Percentiles rank a stretch among this genome's conserved stretches.
phyloP scores from a whole-genome alignment of 37 sponge, comb jelly and placozoan genomes.

The Cliona cf. orientalis region DNA sequence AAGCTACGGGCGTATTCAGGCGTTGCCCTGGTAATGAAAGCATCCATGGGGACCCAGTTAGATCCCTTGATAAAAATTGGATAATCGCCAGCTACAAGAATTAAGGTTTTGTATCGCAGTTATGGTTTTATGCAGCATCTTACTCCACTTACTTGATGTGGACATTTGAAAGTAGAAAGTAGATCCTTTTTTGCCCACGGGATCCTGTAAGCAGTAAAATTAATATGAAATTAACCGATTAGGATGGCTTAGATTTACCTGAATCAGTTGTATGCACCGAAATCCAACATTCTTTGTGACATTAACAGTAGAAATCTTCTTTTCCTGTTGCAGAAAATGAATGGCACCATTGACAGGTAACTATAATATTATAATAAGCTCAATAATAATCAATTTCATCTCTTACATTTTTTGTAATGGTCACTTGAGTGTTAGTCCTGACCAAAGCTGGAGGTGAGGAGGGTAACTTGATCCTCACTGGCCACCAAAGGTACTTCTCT shows the following conservation, averaged over 20 bases:
- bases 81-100: conserved; percentile 19
- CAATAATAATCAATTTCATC: no score
- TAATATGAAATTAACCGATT: no score
- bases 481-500: conserved; percentile 51
- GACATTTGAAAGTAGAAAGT: conserved; percentile 84
- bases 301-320: neutral
- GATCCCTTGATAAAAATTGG: conserved; percentile 90
- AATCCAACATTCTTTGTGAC: conserved; percentile 71
- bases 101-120: neutral
- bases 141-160: conserved; percentile 4
- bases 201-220: no score
- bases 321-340: no score
- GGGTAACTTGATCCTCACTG: conserved; percentile 8
- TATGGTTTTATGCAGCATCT: neutral
- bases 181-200: conserved; percentile 37
- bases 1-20: conserved; percentile 41
- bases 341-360: no score
- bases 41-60: conserved; percentile 93
- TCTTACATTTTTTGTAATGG: neutral
- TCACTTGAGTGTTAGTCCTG: conserved; percentile 3
- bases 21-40: conserved; percentile 81
- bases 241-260: no score
- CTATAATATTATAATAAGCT: no score
- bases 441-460: conserved; percentile 8
- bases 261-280: conserved; percentile 75